Evolutionary conservation across 2,797 vertebrate species (phyloP), one percentile per base, ranked within the genome.

Genomic region (Lates japonicus): DNA sequence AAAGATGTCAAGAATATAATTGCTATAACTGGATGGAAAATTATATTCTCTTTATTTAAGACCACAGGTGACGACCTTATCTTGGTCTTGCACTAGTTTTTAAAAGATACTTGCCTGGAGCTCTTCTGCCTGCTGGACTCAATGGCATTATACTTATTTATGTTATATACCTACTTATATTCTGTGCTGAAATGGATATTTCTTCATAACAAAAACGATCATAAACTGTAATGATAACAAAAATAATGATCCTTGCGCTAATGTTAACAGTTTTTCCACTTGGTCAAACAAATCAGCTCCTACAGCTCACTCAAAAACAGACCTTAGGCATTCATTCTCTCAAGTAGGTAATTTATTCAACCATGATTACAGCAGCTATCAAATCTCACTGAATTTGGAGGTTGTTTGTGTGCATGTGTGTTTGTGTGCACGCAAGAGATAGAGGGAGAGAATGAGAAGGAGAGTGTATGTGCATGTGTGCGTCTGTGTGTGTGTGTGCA

Each of bases 331-430:
- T 72, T 72, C 49, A 70, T 63, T 78, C 74, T 65, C 78, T 84
- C 77, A 70, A 80, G 78, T 59, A 49, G 37, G 58, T 78, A 73
- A 91, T 90, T 83, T 74, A 90, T 91, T 88, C 67, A 74, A 70
- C 70, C 37, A 22, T 79, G 86, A 90, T 89, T 90, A 86, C 75
- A 75, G 79, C 49, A 74, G 74, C 71, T 72, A 55, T 80, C 81
- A 86, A 86, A 80, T 89, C 80, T 39, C 37, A 44, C 74, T 86
- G 78, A 89, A 87, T 93, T 67, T 79, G 33, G 42, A 70, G 68
- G 74, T 81, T 90, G 44, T 82, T 74, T 90, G 60, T 73, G 17
- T 85, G 66, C 44, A 33, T 6, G 22, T 69, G 39, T 25, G 20
- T 29, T 25, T n/a, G 39, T 41, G 71, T 41, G 41, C 14, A 12